phyloP scores from a whole-genome alignment of 2,797 vertebrate genomes.

The Amblyopsis hoosieri region DNA sequence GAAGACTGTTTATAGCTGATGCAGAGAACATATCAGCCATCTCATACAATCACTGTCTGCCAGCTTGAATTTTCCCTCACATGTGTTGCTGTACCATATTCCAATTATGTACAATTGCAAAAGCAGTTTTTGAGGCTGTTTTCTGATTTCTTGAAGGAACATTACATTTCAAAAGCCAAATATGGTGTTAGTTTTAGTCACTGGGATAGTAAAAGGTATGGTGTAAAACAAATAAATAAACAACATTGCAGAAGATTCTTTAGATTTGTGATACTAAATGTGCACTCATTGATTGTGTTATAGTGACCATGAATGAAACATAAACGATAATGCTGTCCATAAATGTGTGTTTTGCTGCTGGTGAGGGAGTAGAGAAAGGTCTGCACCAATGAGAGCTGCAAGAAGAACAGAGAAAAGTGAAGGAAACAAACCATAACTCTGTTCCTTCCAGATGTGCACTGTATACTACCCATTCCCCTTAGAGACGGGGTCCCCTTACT shows the following conservation, averaged over 20 bases:
- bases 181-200: too few relatives aligned
- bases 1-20: slow-evolving; percentile 35
- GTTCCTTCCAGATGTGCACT: too few relatives aligned
- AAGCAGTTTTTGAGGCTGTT: background rate
- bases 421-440: too few relatives aligned
- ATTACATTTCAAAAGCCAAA: too few relatives aligned
- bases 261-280: background rate
- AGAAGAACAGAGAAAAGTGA: too few relatives aligned
- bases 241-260: background rate
- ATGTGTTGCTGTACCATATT: slow-evolving; percentile 18
- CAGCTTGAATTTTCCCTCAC: slow-evolving; percentile 23
- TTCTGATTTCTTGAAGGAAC: background rate
- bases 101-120: slow-evolving; percentile 12
- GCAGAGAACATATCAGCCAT: slow-evolving; percentile 26
- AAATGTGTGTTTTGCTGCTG: too few relatives aligned
- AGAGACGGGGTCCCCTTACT: too few relatives aligned
- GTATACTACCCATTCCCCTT: too few relatives aligned
- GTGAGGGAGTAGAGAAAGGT: too few relatives aligned
- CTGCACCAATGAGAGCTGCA: too few relatives aligned
- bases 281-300: background rate
- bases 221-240: background rate
- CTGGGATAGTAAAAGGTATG: background rate
- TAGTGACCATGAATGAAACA: too few relatives aligned
- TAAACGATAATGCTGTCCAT: too few relatives aligned
- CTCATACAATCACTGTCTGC: slow-evolving; percentile 26